These are phyloP conservation scores for Altica lythri DNA, from an alignment of 2,888 invertebrate species.

Conservation along the genomic window DNA sequence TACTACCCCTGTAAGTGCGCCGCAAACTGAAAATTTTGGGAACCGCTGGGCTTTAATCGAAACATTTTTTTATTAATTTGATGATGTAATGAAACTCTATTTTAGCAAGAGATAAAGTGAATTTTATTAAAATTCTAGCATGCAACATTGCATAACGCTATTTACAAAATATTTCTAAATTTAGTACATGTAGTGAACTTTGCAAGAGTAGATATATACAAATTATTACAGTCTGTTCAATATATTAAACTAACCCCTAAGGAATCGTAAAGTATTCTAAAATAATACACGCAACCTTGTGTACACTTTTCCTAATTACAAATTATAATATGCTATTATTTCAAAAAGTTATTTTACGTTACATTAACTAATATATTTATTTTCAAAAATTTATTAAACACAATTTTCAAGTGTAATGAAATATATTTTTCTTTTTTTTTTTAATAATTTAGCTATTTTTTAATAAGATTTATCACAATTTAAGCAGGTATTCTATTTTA, in stretches of 20 bases:
- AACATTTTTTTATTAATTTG: too few species aligned
- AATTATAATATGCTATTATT: conserved; percentile 29
- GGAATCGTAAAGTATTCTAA: conserved; percentile 38
- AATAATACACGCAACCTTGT: conserved; percentile 42
- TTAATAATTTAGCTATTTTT: conserved; percentile 33
- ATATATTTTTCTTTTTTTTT: conserved; percentile 30
- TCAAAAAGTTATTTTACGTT: conserved; percentile 18
- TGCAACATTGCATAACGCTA: conserved; percentile 53
- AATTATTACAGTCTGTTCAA: conserved; percentile 49
- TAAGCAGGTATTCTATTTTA: conserved; percentile 53
- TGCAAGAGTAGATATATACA: conserved; percentile 49
- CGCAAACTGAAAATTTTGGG: too few species aligned
- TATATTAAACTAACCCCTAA: conserved; percentile 39
- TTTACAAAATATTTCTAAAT: conserved; percentile 52
- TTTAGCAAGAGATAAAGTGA: conserved; percentile 51
- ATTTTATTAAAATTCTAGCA: conserved; percentile 55
- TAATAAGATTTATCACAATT: conserved; percentile 51
- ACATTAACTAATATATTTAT: conserved; percentile 26
- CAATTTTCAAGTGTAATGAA: conserved; percentile 30
- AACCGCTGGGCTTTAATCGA: too few species aligned
- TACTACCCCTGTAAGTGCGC: too few species aligned
- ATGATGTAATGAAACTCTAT: too few species aligned
- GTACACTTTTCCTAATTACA: conserved; percentile 35
- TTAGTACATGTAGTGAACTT: conserved; percentile 49
- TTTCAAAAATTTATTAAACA: conserved; percentile 28